Percentiles rank a stretch among this genome's conserved stretches.
phyloP scores from a whole-genome alignment of 2,888 invertebrate genomes.

The Palloptera scutellata region DNA sequence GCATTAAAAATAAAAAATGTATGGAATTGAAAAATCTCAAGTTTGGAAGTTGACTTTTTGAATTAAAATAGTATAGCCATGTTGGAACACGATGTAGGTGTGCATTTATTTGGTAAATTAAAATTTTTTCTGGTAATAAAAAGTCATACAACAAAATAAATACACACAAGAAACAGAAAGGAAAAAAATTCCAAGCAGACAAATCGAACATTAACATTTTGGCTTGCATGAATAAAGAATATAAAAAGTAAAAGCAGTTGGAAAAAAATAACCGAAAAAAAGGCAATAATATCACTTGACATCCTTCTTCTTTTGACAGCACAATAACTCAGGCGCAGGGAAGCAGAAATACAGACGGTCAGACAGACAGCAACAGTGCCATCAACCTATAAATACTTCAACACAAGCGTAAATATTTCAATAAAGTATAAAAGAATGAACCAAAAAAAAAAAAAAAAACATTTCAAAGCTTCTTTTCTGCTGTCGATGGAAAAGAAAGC shows the following conservation, averaged over 20 bases:
- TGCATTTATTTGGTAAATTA: neutral
- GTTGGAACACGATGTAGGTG: neutral
- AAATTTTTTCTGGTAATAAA: neutral
- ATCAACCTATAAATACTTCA: conserved; percentile 8
- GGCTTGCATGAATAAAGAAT: neutral
- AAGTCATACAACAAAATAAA: neutral
- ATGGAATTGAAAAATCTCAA: too few species aligned
- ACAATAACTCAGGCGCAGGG: too few species aligned
- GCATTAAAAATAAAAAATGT: too few species aligned
- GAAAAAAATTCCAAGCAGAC: neutral
- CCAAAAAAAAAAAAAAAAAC: too few species aligned
- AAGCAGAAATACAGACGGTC: neutral
- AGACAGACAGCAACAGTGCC: neutral
- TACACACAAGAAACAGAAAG: neutral
- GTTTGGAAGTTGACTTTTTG: too few species aligned
- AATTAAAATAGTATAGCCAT: too few species aligned
- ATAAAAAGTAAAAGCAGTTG: neutral
- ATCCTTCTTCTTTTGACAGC: neutral
- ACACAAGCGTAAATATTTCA: conserved; percentile 5
- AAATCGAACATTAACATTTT: conserved; percentile 4
- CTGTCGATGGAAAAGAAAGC: too few species aligned
- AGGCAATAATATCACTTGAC: conserved; percentile 10
- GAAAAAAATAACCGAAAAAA: neutral
- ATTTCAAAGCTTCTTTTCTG: too few species aligned
- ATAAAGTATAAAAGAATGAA: neutral